Evolutionary conservation across 2,888 invertebrate genomes (phyloP), one percentile per base, ranked within the genome.

Genomic region (Aphidoletes aphidimyza): DNA sequence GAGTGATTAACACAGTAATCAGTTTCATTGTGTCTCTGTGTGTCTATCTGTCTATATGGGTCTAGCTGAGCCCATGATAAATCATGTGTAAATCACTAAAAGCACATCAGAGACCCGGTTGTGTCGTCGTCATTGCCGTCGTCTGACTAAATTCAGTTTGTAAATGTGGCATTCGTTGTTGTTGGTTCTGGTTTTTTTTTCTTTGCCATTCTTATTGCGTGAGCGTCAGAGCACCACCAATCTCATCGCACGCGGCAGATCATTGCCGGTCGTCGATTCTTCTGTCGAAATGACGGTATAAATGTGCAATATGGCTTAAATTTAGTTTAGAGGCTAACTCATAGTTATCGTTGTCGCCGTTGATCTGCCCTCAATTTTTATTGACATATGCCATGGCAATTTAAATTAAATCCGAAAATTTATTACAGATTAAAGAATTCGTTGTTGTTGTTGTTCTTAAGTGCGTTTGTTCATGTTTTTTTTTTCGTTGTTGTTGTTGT

Each of bases 331-430:
- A 9, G 42, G 42, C 42, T 42, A 14, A 14, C 42, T 42, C 42
- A n/a, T 54, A 14, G 54, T n/a, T 19, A 8, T n/a, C 26, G 22
- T n/a, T n/a, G 69, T 69, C 34, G 69, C 30, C 69, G n/a, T 30
- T 69, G 69, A 69, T 69, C 69, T 69, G 69, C 30, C 69, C 69
- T 69, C 69, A 69, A 69, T 69, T 69, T 69, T 69, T 69, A 69
- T 69, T 69, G 69, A 69, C 69, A 34, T 69, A 69, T 30, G 11
- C 69, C 26, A 69, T 69, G 69, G 34, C 69, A 69, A 69, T 69
- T 69, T 69, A 69, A 69, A 69, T 69, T 30, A 30, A 69, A 69
- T 69, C 69, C 69, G 69, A 69, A 69, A n/a, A 69, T 69, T 69
- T 69, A 69, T 69, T 69, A 69, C 69, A 69, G 69, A 69, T 69